phyloP scores from a whole-genome alignment of 2,888 invertebrate species.

The Schrankia costaestrigalis region DNA sequence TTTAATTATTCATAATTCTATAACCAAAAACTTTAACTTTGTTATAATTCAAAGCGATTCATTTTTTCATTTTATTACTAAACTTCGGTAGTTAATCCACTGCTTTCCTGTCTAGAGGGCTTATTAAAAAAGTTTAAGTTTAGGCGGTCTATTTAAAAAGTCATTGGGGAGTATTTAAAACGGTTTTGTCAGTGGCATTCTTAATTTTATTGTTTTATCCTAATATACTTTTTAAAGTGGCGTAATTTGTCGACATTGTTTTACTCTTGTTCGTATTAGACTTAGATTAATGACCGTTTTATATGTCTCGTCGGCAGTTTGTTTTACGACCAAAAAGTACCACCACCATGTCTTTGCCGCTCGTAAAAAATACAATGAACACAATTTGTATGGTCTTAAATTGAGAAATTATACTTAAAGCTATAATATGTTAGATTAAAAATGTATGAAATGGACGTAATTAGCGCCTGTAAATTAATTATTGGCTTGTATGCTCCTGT shows the following conservation, averaged over 20 bases:
- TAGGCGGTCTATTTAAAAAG: slow-evolving; percentile 49
- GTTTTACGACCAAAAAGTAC: slow-evolving; percentile 1
- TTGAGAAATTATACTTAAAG: too few relatives aligned
- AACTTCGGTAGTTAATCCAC: slow-evolving; percentile 60
- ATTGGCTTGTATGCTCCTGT: too few relatives aligned
- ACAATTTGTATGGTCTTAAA: too few relatives aligned
- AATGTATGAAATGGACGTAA: too few relatives aligned
- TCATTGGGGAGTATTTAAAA: slow-evolving; percentile 44
- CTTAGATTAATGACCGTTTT: slow-evolving; percentile 9
- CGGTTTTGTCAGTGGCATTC: slow-evolving; percentile 17
- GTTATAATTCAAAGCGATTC: slow-evolving; percentile 42
- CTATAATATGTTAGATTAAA: too few relatives aligned
- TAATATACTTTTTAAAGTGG: slow-evolving; percentile 12
- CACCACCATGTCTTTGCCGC: too few relatives aligned
- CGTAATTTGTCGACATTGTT: slow-evolving; percentile 14
- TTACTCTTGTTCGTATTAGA: slow-evolving; percentile 9
- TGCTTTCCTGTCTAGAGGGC: slow-evolving; percentile 36
- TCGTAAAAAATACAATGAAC: too few relatives aligned
- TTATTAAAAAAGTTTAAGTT: slow-evolving; percentile 70
- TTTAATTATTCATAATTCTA: slow-evolving; percentile 42
- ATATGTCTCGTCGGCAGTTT: slow-evolving; percentile 5
- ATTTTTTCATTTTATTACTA: slow-evolving; percentile 46
- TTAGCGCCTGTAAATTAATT: too few relatives aligned
- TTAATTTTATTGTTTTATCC: slow-evolving; percentile 19
- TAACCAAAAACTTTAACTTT: slow-evolving; percentile 21